These are phyloP conservation scores for Beroe ovata DNA, from an alignment of 37 sponge, comb jelly and placozoan species.

Conservation along the genomic window DNA sequence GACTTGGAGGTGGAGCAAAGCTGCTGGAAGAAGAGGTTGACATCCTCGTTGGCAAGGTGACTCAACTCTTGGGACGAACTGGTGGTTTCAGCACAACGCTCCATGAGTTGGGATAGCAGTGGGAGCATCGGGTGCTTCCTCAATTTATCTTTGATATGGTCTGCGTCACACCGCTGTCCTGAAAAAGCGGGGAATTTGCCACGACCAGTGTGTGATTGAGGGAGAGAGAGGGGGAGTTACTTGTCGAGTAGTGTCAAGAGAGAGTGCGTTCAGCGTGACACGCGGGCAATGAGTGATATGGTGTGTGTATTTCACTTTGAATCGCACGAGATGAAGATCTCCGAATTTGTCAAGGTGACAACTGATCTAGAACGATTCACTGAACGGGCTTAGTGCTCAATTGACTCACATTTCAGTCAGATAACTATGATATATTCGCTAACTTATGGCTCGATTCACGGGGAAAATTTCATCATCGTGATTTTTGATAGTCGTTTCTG, in stretches of 20 bases:
- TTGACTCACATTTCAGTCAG: no score
- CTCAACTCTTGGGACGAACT: conserved; percentile 1
- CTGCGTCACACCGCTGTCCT: conserved; percentile 23
- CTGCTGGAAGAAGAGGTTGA: conserved; percentile 28
- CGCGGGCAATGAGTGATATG: no score
- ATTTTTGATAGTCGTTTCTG: no score
- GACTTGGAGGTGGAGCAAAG: conserved; percentile 29
- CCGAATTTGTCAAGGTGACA: no score
- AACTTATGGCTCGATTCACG: no score
- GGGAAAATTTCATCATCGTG: no score
- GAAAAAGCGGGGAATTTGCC: neutral
- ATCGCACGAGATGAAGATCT: no score
- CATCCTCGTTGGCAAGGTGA: conserved; percentile 11
- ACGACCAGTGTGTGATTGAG: neutral
- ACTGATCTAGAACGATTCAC: no score
- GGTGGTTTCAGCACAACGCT: conserved; percentile 30
- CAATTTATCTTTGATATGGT: conserved; percentile 23
- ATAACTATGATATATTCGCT: no score
- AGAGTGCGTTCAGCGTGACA: no score
- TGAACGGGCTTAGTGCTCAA: no score
- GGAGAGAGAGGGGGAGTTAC: neutral
- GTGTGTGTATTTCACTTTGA: no score
- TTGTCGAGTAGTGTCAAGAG: neutral
- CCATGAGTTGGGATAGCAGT: conserved; percentile 15
- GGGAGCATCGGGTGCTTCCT: conserved; percentile 29